These are phyloP conservation scores for Gymnocypris eckloni DNA, from an alignment of 2,797 vertebrate genomes.

Conservation along the genomic window DNA sequence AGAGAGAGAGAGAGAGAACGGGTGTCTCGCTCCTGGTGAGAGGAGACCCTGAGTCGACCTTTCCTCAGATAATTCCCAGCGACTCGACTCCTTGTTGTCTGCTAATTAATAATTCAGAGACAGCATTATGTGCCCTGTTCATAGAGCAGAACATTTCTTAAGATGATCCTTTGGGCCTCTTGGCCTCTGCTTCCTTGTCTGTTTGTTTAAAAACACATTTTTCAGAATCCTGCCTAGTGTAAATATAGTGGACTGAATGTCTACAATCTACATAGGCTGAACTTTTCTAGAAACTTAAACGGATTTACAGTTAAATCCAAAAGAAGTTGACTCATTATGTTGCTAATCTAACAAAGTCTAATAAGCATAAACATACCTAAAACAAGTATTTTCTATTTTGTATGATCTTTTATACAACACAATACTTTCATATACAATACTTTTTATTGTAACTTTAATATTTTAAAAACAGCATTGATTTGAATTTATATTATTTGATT, in stretches of 20 bases:
- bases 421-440: neutral
- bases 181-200: conserved; percentile 35
- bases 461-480: neutral
- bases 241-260: neutral
- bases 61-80: conserved; percentile 67
- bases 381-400: no score
- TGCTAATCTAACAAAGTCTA: neutral
- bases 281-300: neutral
- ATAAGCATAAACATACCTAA: no score
- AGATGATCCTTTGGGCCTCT: conserved; percentile 28
- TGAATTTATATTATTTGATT: neutral
- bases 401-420: no score
- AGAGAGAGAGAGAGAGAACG: conserved; percentile 25
- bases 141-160: conserved; percentile 57
- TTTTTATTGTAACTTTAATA: neutral
- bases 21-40: conserved; percentile 58
- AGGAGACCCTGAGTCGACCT: conserved; percentile 68
- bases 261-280: neutral
- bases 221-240: neutral
- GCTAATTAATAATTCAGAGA: conserved; percentile 73
- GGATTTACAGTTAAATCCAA: neutral
- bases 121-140: conserved; percentile 66
- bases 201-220: conserved; percentile 1
- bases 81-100: conserved; percentile 66
- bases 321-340: neutral